Evolutionary conservation across 2,113 vertebrate species (phyloP), one percentile per base, ranked within the genome.

Genomic region (Mandrillus leucophaeus): DNA sequence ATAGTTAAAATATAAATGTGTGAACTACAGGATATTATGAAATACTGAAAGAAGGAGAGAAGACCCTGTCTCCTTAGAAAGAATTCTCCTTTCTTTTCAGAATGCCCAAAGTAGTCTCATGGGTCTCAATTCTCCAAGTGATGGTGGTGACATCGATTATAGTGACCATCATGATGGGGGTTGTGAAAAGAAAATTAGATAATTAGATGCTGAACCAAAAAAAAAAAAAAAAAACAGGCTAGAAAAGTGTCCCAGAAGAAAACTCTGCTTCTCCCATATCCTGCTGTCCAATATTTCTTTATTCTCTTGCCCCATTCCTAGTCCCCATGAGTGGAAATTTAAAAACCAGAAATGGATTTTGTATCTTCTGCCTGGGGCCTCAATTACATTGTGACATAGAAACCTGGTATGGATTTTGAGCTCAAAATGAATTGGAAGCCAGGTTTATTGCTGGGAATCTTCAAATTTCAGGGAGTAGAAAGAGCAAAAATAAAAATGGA

Each of bases 371-470:
- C 61, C 61, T 90, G 18, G 30, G 70, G 16, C 73, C 55, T 80
- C 59, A 52, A 9, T 80, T 76, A 92, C 48, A 50, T 55, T 97
- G 45, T 92, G 59, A 73, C 35, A 76, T 96, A 30, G 79, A 84
- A 98, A 89, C 90, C 45, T 93, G 45, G 40, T 75, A 70, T 95
- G 81, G 64, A 50, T 96, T 95, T 90, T 93, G 57, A 92, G 12
- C 45, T 45, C 68, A 61, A 81, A 92, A 90, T 73, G 25, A 95
- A 93, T 50, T 70, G 55, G 70, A 95, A 96, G 35, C 61, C 61
- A 97, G 30, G 40, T 57, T 86, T 82, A 76, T 70, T 90, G 35
- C 40, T 59, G 38, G 17, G 30, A 93, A 79, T 8, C 73, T 94
- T 91, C 43, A 85, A 90, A 59, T 95, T 95, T 48, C 61, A 95